Base-by-base conservation (phyloP, 2,113 vertebrate genomes). In the Oryzias javanicus region DNA sequence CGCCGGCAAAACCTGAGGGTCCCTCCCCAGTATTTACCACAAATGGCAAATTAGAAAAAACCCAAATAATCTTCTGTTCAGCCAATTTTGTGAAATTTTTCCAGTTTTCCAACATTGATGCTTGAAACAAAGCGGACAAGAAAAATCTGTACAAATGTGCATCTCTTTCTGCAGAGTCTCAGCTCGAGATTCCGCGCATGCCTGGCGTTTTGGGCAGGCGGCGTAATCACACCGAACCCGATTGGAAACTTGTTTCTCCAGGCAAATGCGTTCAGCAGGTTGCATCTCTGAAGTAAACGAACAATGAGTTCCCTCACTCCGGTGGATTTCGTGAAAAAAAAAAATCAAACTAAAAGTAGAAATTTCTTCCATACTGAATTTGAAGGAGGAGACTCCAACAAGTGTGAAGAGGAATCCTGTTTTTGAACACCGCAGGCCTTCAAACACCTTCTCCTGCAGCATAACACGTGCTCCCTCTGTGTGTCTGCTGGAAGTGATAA, bases 241-340 rank as follows among this genome's bases (percentile, higher is more conserved):
- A 47, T 60, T 84, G 76, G 80, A 83, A 80, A 83, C 75, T 78
- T 22, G 25, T 66, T 84, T 76, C 77, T 70, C 55, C 73, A 67
- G 68, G 79, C 71, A 85, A 88, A 86, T 88, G 77, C 76, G 71
- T 89, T 86, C 83, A 78, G 73, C 86, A 87, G 83, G 80, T 74
- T 14, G 64, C 59, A 50, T 49, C 53, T 64, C 73, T 81, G 75
- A 84, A 78, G 79, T 56, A 68, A 82, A 80, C 60, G 70, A 73
- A 85, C 73, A 84, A 66, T 72, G 74, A 79, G 74, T 85, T 88
- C 74, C 83, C 58, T 82, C 75, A 57, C 57, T 50, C 64, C 74
- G 54, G 66, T 13, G 60, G 60, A 71, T 62, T 62, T 67, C 74
- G 55, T 58, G 61, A 79, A 80, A 56, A 72, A 47, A 14, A 47